A percentile compares a stretch with the other conserved stretches of the same genome.
Conservation (phyloP, 2,888 invertebrate genomes). For the Cantharis nigra region DNA sequence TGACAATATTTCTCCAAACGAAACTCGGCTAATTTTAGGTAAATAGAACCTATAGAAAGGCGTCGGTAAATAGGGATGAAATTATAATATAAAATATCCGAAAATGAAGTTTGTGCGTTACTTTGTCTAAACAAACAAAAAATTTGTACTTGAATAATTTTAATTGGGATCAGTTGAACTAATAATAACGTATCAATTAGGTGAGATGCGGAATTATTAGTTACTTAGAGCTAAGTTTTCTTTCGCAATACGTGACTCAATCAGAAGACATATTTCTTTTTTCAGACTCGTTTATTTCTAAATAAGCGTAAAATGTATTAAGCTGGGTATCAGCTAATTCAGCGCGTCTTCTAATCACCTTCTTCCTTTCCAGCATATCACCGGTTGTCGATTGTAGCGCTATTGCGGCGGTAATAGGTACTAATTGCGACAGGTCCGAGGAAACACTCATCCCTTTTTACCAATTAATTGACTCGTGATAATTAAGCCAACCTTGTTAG, state of each 20-base stretch:
- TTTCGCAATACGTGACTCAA: constrained; percentile 11
- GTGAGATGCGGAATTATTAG: not conserved
- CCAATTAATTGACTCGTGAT: constrained; percentile 55
- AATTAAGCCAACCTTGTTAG: constrained; percentile 53
- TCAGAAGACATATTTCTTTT: constrained; percentile 16
- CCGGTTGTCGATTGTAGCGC: constrained; percentile 38
- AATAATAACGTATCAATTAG: not conserved
- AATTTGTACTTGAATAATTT: not conserved
- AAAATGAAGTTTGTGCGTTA: constrained; percentile 13
- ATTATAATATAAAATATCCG: constrained; percentile 19
- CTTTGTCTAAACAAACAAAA: constrained; percentile 7
- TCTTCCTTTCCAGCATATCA: constrained; percentile 33
- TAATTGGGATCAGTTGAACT: not conserved
- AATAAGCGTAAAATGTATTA: constrained; percentile 23
- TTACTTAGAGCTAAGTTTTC: not conserved
- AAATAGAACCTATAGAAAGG: constrained; percentile 47
- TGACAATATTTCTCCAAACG: constrained; percentile 55
- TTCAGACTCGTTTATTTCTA: constrained; percentile 11
- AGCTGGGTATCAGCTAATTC: constrained; percentile 25
- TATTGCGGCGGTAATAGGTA: constrained; percentile 46
- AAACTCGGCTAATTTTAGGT: constrained; percentile 54
- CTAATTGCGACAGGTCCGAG: constrained; percentile 49
- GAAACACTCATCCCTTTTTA: constrained; percentile 47
- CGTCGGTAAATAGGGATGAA: constrained; percentile 42
- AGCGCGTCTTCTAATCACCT: constrained; percentile 27